Conservation (phyloP, 2,797 vertebrate species). For the Cichlasoma orientale region DNA sequence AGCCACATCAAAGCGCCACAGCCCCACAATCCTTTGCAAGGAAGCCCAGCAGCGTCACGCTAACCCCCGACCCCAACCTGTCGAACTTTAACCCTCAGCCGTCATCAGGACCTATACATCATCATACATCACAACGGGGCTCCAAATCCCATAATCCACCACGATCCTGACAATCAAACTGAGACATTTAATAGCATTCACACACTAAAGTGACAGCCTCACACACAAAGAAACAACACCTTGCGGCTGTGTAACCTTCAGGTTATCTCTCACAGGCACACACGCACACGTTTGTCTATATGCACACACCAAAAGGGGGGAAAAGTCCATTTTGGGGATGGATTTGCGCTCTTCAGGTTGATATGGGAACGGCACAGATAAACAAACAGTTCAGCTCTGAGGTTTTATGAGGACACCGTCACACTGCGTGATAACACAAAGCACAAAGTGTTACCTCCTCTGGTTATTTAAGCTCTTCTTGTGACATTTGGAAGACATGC, state of each 20-base stretch:
- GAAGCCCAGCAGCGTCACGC: background rate
- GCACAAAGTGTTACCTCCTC: background rate
- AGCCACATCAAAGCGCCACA: slow-evolving; percentile 52
- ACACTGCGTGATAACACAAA: background rate
- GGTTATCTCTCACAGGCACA: background rate
- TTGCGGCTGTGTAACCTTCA: background rate
- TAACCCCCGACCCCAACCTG: slow-evolving; percentile 20
- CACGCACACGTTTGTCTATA: slow-evolving; percentile 5
- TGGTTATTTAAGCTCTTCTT: background rate
- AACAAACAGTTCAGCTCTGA: background rate
- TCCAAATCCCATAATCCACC: slow-evolving; percentile 35
- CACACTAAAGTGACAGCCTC: background rate
- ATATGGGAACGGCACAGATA: background rate
- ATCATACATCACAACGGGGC: slow-evolving; percentile 15
- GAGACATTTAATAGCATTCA: slow-evolving; percentile 21
- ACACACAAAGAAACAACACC: background rate
- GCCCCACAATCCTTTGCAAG: slow-evolving; percentile 30
- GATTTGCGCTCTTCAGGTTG: background rate
- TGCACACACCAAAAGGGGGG: background rate
- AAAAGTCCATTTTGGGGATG: background rate
- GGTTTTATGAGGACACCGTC: slow-evolving; percentile 5
- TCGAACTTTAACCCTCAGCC: slow-evolving; percentile 31
- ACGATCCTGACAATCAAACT: slow-evolving; percentile 12
- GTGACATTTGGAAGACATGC: background rate
- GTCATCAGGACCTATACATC: slow-evolving; percentile 32